Evolutionary conservation across 2,113 vertebrate species (phyloP).

Genomic region (Rhodinocichla rosea): DNA sequence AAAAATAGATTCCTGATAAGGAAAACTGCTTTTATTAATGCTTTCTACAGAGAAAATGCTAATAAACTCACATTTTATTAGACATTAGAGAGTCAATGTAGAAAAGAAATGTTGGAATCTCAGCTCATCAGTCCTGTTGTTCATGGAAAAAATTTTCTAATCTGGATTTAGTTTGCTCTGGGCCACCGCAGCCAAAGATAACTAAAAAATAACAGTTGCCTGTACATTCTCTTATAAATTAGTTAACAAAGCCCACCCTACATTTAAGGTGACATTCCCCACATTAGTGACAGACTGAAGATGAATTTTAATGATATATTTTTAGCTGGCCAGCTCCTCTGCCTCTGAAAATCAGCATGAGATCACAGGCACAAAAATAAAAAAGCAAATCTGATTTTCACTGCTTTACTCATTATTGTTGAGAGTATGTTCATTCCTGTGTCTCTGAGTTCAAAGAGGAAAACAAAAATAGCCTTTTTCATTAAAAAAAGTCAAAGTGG

Average conservation of each 20-base stretch:
- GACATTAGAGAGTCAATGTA: background rate
- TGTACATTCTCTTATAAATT: background rate
- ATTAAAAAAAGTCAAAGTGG: background rate
- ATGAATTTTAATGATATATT: background rate
- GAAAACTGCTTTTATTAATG: background rate
- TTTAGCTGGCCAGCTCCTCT: background rate
- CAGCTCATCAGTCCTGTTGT: background rate
- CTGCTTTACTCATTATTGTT: background rate
- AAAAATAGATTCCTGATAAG: background rate
- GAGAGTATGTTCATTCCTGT: background rate
- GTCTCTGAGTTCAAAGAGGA: background rate
- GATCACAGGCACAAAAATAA: background rate
- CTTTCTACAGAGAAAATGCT: slow-evolving; percentile 9
- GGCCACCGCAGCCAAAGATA: background rate
- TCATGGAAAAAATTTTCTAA: background rate
- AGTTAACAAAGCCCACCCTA: background rate
- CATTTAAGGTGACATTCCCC: background rate
- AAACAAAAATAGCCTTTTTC: slow-evolving; percentile 21
- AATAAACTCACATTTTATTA: slow-evolving; percentile 34
- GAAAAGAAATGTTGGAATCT: background rate
- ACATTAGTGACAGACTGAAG: background rate
- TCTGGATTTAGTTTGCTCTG: slow-evolving; percentile 1
- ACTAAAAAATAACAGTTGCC: background rate
- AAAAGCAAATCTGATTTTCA: background rate
- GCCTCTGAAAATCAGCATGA: background rate